Percentiles rank a stretch among this genome's conserved stretches.
Evolutionary conservation across 2,113 vertebrate genomes (phyloP).

Genomic region (Muntiacus muntjak): DNA sequence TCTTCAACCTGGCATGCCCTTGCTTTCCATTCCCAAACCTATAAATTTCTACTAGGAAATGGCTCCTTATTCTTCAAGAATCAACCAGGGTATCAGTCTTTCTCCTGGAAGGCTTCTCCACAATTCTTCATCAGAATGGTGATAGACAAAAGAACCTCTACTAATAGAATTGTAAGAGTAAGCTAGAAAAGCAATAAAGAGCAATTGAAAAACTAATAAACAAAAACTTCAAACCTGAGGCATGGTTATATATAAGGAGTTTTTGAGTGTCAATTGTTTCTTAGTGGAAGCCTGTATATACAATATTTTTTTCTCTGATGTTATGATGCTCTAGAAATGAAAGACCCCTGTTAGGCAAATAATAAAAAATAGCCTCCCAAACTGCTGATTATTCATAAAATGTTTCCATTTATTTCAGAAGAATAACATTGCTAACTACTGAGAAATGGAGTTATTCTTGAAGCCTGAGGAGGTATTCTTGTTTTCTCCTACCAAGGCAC

Average conservation of each 20-base stretch:
- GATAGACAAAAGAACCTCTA: background rate
- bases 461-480: constrained; percentile 23
- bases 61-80: background rate
- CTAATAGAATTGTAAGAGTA: background rate
- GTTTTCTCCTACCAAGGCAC: constrained; percentile 3
- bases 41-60: background rate
- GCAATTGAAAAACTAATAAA: background rate
- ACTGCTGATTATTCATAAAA: constrained; percentile 39
- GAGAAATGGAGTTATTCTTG: constrained; percentile 15
- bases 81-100: background rate
- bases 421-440: background rate
- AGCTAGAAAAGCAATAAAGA: constrained; percentile 10
- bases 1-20: background rate
- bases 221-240: background rate
- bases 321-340: constrained; percentile 16
- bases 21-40: background rate
- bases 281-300: background rate
- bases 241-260: background rate
- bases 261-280: constrained; percentile 2
- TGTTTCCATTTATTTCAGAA: constrained; percentile 36
- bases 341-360: constrained; percentile 4
- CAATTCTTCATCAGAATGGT: background rate
- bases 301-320: background rate
- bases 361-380: constrained; percentile 22
- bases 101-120: background rate